Evolutionary conservation across 35 echinoderm and acorn worm genomes (phyloP).

Genomic region (Nesometra sesokonis): DNA sequence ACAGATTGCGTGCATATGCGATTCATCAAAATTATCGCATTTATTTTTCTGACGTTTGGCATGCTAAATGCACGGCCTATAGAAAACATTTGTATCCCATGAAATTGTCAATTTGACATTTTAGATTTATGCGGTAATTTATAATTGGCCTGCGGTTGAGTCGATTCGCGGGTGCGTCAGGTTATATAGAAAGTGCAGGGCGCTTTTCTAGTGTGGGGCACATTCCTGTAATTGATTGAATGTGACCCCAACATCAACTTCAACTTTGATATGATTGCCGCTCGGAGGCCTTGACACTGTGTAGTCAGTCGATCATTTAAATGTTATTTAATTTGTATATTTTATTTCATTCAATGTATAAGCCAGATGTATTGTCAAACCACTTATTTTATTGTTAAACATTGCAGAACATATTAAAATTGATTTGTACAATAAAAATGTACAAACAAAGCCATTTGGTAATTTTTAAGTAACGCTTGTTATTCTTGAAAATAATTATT

Average conservation of each 20-base stretch:
- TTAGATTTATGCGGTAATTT: not conserved
- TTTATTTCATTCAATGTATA: not conserved
- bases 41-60: not conserved
- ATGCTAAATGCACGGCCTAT: not conserved
- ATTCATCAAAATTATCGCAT: not conserved
- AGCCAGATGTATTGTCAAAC: not conserved
- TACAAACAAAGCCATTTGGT: not conserved
- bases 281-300: not conserved
- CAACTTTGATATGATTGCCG: not conserved
- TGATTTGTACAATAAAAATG: not conserved
- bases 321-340: not conserved
- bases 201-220: not conserved
- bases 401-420: not conserved
- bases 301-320: not conserved
- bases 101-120: not conserved
- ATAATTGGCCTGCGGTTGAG: not conserved
- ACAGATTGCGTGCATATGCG: not conserved
- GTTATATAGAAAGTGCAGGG: not conserved
- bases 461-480: not conserved
- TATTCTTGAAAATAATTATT: not conserved
- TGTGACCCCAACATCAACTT: not conserved
- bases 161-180: not conserved
- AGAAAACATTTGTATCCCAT: not conserved
- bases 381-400: not conserved
- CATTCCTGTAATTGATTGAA: not conserved